Percentiles rank a stretch among this genome's conserved stretches.
These are phyloP conservation scores for Erythrocercus mccallii DNA, from an alignment of 2,113 vertebrate genomes.

Conservation along the genomic window DNA sequence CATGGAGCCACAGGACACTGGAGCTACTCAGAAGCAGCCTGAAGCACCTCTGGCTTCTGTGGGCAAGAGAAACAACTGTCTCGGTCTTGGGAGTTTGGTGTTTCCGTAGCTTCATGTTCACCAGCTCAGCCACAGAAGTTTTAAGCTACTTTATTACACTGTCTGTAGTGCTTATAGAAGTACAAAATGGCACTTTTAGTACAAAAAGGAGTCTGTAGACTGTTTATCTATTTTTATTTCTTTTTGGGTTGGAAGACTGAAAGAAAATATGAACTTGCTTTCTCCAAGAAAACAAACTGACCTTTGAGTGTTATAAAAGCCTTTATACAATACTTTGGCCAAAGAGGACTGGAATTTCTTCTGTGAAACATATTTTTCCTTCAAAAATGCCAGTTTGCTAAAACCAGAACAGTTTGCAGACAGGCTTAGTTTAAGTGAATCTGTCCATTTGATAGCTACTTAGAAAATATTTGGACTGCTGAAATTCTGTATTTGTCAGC, in stretches of 20 bases:
- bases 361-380: constrained; percentile 5
- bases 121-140: background rate
- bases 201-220: background rate
- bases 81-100: background rate
- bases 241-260: background rate
- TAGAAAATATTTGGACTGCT: background rate
- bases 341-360: constrained; percentile 10
- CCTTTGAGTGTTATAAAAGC: constrained; percentile 18
- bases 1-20: background rate
- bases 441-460: background rate
- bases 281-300: constrained; percentile 1
- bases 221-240: background rate
- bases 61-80: rapidly evolving
- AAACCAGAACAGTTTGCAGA: background rate
- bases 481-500: background rate
- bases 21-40: background rate
- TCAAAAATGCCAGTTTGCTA: constrained; percentile 10
- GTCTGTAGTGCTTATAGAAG: background rate
- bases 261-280: background rate
- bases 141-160: background rate
- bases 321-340: constrained; percentile 7
- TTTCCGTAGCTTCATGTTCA: background rate
- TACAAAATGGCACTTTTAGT: background rate
- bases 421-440: background rate
- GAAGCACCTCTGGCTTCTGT: rapidly evolving